Base-by-base conservation (phyloP, 2,888 invertebrate genomes). In the Eilema caniola region DNA sequence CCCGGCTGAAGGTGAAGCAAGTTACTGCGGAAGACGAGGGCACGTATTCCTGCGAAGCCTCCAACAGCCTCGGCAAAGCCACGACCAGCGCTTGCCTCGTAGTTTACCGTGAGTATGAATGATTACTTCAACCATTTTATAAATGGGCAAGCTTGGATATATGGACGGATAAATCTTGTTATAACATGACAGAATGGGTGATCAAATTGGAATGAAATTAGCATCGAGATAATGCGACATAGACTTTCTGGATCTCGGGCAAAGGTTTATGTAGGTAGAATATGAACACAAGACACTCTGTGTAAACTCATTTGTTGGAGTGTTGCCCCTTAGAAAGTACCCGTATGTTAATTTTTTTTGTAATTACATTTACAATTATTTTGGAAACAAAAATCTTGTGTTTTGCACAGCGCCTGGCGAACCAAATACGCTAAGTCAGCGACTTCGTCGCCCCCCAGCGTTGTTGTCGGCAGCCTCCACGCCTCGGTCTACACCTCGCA, bases 21-120 rank as follows among this genome's bases (percentile, higher is more conserved):
- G 97, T 98, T 57, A 97, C 97, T 75, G 97, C 98, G 0, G 98
- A 98, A 85, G 98, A 99, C 86, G 98, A 98, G 89, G 99, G 98
- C 69, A 98, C 98, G 82, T 99, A 98, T 90, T 97, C 97, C 0
- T 98, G 98, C 86, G 96, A 98, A 61, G 98, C 98, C 0, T 96
- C 96, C 86, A 99, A 98, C 89, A 96, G 97, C 77, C 96, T 98
- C 69, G 99, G 99, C 65, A 97, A 97, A 89, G 97, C 97, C 41
- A 96, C 96, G 74, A 98, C 98, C 14, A 97, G 97, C 28, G 98
- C 98, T n/a, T 98, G 98, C 85, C 96, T 98, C 20, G 96, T 98
- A 62, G 98, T 98, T 20, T 98, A 98, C 88, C 96, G 97, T 97
- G 90, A 96, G 95, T 93, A 57, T 65, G 12, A 53, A 8, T n/a